Evolutionary conservation across 35 echinoderm and acorn worm genomes (phyloP).

Genomic region (Apostichopus parvimensis): DNA sequence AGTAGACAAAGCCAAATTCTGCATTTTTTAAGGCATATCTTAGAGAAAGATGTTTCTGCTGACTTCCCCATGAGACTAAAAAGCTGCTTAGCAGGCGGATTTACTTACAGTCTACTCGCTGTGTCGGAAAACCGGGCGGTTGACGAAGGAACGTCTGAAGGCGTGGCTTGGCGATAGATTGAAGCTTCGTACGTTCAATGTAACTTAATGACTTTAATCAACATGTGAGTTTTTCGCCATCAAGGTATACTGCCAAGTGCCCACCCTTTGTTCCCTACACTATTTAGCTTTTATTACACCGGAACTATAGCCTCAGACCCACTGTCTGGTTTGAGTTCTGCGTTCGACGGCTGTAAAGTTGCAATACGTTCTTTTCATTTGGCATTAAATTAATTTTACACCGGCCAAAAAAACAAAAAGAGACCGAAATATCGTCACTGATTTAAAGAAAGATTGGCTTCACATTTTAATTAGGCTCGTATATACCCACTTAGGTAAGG

Average conservation of each 20-base stretch:
- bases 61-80: conserved; percentile 52
- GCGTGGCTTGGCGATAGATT: conserved; percentile 17
- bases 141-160: conserved; percentile 18
- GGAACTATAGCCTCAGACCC: conserved; percentile 29
- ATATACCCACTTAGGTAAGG: conserved; percentile 54
- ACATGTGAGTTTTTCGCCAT: conserved; percentile 43
- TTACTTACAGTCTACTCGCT: conserved; percentile 23
- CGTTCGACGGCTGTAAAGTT: conserved; percentile 3
- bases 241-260: conserved; percentile 23
- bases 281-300: conserved; percentile 56
- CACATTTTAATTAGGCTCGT: conserved; percentile 40
- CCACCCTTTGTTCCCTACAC: conserved; percentile 52
- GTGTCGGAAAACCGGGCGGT: conserved; percentile 32
- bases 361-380: not conserved
- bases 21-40: conserved; percentile 26
- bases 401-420: conserved; percentile 14
- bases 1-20: conserved; percentile 57
- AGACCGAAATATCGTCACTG: not conserved
- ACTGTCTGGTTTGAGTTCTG: conserved; percentile 1
- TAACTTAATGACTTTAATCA: conserved; percentile 47
- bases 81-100: conserved; percentile 10
- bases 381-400: conserved; percentile 54
- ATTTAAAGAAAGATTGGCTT: conserved; percentile 8
- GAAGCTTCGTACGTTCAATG: conserved; percentile 3
- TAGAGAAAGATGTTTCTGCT: not conserved